Conservation (phyloP, 1,140 invertebrate species). For the Streblospio benedicti region DNA sequence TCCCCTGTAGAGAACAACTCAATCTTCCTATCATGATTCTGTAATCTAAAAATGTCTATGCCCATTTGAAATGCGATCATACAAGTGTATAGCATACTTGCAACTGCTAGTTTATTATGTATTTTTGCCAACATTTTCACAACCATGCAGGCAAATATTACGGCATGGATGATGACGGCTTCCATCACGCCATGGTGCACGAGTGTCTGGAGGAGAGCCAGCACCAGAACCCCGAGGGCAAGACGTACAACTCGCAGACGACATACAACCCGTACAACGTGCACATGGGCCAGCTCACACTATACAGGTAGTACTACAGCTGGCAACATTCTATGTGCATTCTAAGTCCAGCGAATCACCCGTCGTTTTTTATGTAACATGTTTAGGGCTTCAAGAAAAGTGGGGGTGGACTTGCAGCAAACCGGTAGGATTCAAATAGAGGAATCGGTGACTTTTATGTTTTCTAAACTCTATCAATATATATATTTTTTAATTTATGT, state of each 20-base stretch:
- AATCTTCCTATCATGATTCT: background rate
- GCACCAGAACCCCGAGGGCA: conserved; percentile 24
- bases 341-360: background rate
- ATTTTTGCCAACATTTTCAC: conserved; percentile 8
- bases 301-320: conserved; percentile 42
- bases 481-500: too few relatives aligned
- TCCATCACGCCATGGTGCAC: conserved; percentile 44
- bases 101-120: conserved; percentile 7
- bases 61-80: background rate
- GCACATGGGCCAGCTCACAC: conserved; percentile 52
- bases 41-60: background rate
- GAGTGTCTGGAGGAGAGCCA: conserved; percentile 40
- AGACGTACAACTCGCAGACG: conserved; percentile 31
- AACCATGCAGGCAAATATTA: conserved; percentile 38
- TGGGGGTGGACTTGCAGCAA: background rate
- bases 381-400: background rate
- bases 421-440: background rate
- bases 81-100: background rate
- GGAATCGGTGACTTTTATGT: background rate
- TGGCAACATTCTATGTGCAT: background rate
- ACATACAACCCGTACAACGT: conserved; percentile 46
- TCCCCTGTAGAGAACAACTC: background rate
- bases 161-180: conserved; percentile 50
- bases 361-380: background rate
- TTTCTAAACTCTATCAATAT: background rate